Conservation (phyloP, 2,888 invertebrate genomes). For the Colletes collaris region DNA sequence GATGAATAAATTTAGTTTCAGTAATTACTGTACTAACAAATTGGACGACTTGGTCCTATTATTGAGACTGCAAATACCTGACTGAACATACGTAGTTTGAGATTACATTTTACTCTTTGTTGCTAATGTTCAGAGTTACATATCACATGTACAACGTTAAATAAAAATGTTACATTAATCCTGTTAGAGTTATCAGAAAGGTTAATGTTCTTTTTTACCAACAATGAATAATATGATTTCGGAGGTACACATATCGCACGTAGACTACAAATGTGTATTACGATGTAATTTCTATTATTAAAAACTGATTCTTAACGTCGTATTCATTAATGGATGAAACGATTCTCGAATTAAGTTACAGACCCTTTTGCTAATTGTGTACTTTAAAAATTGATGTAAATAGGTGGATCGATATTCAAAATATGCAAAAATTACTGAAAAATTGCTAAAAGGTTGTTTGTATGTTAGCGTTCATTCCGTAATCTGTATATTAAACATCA, state of each 20-base stretch:
- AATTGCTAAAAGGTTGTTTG: not conserved
- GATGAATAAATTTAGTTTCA: not conserved
- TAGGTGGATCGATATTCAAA: too few species aligned
- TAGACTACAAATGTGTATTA: too few species aligned
- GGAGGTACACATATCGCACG: too few species aligned
- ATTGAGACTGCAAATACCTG: slow-evolving; percentile 27
- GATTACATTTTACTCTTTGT: slow-evolving; percentile 10
- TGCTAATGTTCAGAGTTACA: not conserved
- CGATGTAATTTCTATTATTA: not conserved
- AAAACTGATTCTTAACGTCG: too few species aligned
- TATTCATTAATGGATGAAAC: not conserved
- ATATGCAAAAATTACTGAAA: not conserved
- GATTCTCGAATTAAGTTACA: not conserved
- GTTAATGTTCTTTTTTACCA: not conserved
- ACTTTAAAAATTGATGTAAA: too few species aligned
- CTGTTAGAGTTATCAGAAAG: not conserved
- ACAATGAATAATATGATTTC: slow-evolving; percentile 10
- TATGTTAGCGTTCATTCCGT: slow-evolving; percentile 32
- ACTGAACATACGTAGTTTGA: slow-evolving; percentile 9
- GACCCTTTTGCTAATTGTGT: too few species aligned
- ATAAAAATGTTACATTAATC: not conserved
- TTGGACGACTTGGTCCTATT: not conserved
- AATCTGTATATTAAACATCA: slow-evolving; percentile 19
- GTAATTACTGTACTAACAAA: not conserved
- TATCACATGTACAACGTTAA: not conserved